A percentile compares a stretch with the other conserved stretches of the same genome.
phyloP scores from a whole-genome alignment of 2,888 invertebrate genomes.

The Calameuta pallipes region DNA sequence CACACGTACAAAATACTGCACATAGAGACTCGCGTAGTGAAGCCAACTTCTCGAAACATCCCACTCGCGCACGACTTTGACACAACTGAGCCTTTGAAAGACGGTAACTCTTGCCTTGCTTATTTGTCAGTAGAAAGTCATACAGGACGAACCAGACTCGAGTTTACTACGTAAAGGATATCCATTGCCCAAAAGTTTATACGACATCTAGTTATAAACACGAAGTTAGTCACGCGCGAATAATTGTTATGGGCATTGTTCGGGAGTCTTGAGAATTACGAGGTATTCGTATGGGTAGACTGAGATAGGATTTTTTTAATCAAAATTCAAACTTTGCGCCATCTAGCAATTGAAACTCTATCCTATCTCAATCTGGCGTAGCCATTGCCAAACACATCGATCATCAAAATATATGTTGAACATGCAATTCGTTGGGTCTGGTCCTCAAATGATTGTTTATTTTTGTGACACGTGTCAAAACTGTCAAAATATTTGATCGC shows the following conservation, averaged over 20 bases:
- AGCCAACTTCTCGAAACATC: neutral
- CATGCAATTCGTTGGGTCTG: too few relatives aligned
- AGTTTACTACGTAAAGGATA: neutral
- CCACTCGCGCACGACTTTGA: neutral
- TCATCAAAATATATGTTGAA: neutral
- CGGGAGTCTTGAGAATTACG: neutral
- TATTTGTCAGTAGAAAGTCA: neutral
- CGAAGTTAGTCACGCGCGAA: neutral
- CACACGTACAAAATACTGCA: neutral
- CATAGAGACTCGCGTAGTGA: neutral
- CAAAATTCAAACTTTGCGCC: neutral
- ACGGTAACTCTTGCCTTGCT: neutral
- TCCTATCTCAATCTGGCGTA: neutral
- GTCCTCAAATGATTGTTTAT: too few relatives aligned
- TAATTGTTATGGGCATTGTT: neutral
- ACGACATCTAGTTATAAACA: neutral
- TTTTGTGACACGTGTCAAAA: too few relatives aligned
- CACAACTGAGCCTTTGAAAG: neutral
- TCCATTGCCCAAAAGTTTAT: neutral
- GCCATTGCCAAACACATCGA: neutral
- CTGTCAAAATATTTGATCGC: too few relatives aligned
- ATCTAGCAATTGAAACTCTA: neutral
- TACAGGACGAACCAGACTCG: neutral
- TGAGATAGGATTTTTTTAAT: neutral
- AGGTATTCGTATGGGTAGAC: neutral